Percentiles rank a stretch among this genome's conserved stretches.
phyloP scores from a whole-genome alignment of 2,797 vertebrate genomes.

The Chelon auratus region DNA sequence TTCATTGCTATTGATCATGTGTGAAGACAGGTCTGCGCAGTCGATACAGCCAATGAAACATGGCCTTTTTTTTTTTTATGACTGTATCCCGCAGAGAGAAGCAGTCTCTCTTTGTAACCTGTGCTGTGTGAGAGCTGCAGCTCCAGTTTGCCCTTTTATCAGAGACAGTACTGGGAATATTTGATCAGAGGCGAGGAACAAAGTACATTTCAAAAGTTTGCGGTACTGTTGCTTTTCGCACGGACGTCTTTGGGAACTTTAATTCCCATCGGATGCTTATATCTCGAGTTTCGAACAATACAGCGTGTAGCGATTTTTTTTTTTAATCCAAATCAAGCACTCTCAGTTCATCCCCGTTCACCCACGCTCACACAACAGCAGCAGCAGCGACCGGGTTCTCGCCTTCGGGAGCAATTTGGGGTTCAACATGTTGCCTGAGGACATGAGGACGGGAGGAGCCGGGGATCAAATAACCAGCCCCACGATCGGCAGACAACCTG shows the following conservation, averaged over 20 bases:
- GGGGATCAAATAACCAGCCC: not conserved
- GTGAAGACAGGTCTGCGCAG: conserved; percentile 61
- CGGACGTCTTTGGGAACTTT: not conserved
- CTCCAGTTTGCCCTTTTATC: conserved; percentile 21
- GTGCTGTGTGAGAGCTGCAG: conserved; percentile 10
- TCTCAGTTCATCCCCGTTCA: not conserved
- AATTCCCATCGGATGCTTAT: not conserved
- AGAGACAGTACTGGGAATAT: conserved; percentile 16
- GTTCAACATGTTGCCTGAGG: not conserved
- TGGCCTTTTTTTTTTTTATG: conserved; percentile 48
- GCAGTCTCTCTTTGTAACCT: conserved; percentile 28
- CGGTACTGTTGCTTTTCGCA: not conserved
- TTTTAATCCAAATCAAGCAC: not conserved
- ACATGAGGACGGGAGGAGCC: not conserved
- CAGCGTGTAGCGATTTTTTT: no score
- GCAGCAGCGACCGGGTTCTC: not conserved
- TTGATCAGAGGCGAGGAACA: conserved; percentile 25
- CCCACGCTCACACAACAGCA: not conserved
- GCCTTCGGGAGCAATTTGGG: not conserved
- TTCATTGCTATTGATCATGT: conserved; percentile 78
- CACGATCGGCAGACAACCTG: not conserved
- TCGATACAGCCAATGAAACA: conserved; percentile 70
- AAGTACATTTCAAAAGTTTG: not conserved
- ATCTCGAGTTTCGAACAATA: not conserved
- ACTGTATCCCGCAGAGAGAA: conserved; percentile 63